Percentiles rank a stretch among this genome's conserved stretches.
Evolutionary conservation across 1,140 invertebrate species (phyloP).

Genomic region (Calosoma granatense): DNA sequence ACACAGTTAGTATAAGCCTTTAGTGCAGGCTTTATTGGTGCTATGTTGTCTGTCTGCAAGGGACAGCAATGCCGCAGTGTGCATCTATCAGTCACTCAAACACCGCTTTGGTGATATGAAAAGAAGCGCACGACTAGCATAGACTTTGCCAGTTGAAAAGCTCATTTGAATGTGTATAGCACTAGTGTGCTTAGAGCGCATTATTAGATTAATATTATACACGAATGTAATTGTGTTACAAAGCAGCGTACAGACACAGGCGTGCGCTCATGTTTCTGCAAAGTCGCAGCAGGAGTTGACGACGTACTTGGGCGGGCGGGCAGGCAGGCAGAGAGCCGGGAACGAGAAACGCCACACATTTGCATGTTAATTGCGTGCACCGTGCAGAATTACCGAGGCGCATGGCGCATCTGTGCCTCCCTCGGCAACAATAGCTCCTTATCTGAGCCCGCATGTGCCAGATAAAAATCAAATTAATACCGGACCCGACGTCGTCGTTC

Average conservation of each 20-base stretch:
- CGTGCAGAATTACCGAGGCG: constrained; percentile 1
- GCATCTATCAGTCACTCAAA: background rate
- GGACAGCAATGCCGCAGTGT: background rate
- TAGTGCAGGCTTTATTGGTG: background rate
- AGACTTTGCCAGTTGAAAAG: background rate
- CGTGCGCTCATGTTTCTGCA: background rate
- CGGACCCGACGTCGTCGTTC: background rate
- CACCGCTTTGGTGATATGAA: background rate
- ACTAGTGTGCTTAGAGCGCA: constrained; percentile 1
- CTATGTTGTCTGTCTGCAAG: too few species aligned
- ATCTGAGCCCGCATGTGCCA: constrained; percentile 2
- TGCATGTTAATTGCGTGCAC: constrained; percentile 13
- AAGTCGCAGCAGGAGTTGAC: background rate
- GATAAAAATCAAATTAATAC: constrained; percentile 17
- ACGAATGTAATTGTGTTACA: constrained; percentile 7
- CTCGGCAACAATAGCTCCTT: constrained; percentile 5
- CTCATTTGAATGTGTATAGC: constrained; percentile 9
- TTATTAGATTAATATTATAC: constrained; percentile 9
- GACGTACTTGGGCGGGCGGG: background rate
- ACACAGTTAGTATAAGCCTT: background rate
- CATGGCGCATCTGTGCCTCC: background rate
- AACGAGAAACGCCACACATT: constrained; percentile 1
- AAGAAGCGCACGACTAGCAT: background rate
- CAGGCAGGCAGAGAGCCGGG: background rate
- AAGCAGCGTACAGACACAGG: constrained; percentile 1